phyloP scores from a whole-genome alignment of 1,140 invertebrate species.

The Pogonomyrmex barbatus region DNA sequence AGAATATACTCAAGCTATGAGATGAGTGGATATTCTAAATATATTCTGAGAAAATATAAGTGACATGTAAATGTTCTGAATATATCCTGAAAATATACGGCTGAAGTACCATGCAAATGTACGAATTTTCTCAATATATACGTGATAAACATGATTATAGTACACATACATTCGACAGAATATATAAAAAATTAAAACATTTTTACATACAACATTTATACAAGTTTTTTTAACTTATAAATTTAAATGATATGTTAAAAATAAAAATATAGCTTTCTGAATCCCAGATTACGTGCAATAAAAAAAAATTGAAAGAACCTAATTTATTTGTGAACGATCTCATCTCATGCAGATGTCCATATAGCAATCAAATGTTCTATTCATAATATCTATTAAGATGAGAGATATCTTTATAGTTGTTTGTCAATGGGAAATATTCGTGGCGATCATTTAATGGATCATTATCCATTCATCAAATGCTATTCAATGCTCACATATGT shows the following conservation, averaged over 20 bases:
- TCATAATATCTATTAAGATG: conserved; percentile 22
- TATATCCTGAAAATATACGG: too few species aligned
- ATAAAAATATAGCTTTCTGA: neutral
- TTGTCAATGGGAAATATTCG: neutral
- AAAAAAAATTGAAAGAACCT: neutral
- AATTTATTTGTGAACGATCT: neutral
- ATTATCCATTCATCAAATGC: neutral
- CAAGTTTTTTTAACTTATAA: neutral
- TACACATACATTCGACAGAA: too few species aligned
- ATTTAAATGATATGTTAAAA: neutral
- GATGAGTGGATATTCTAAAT: too few species aligned
- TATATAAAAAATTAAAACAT: too few species aligned
- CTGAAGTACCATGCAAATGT: too few species aligned
- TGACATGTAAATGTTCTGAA: too few species aligned
- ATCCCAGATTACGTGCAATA: neutral
- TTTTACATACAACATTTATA: too few species aligned
- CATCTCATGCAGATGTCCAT: neutral
- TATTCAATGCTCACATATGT: neutral
- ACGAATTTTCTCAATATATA: too few species aligned
- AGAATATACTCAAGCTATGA: too few species aligned
- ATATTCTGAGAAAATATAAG: too few species aligned
- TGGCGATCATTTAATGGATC: neutral
- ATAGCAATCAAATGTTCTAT: neutral
- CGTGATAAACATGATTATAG: too few species aligned
- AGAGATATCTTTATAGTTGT: conserved; percentile 10